Conservation (phyloP, 2,797 vertebrate species). For the Phalloptychus januarius region DNA sequence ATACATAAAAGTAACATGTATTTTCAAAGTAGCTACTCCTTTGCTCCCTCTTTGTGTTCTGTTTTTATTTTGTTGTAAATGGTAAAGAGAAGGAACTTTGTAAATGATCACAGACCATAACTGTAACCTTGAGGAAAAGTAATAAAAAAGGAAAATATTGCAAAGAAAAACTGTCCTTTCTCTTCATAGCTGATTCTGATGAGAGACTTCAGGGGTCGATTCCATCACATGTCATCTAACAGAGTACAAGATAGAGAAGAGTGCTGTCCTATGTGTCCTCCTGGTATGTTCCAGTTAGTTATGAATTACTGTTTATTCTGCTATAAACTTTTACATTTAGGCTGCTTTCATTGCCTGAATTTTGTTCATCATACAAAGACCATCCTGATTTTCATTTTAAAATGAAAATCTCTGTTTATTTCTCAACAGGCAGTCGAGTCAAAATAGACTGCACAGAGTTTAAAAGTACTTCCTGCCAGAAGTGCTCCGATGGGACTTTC, state of each 20-base stretch:
- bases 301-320: neutral
- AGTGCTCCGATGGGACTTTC: constrained; percentile 30
- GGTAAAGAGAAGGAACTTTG: too few species aligned
- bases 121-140: too few species aligned
- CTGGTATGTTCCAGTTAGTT: constrained; percentile 28
- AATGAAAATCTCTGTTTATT: neutral
- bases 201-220: neutral
- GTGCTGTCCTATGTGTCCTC: constrained; percentile 48
- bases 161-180: neutral
- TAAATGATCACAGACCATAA: too few species aligned
- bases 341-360: neutral
- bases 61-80: too few species aligned
- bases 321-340: neutral
- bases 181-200: constrained; percentile 18
- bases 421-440: constrained; percentile 26
- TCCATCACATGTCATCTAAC: neutral
- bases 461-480: constrained; percentile 38
- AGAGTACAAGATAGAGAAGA: constrained; percentile 27
- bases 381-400: neutral
- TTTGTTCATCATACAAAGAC: neutral
- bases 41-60: too few species aligned
- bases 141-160: too few species aligned
- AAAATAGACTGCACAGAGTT: constrained; percentile 29
- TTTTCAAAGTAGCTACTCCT: too few species aligned
- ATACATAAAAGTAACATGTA: too few species aligned